phyloP scores from a whole-genome alignment of 2,113 vertebrate species.

The Uropsilus gracilis region DNA sequence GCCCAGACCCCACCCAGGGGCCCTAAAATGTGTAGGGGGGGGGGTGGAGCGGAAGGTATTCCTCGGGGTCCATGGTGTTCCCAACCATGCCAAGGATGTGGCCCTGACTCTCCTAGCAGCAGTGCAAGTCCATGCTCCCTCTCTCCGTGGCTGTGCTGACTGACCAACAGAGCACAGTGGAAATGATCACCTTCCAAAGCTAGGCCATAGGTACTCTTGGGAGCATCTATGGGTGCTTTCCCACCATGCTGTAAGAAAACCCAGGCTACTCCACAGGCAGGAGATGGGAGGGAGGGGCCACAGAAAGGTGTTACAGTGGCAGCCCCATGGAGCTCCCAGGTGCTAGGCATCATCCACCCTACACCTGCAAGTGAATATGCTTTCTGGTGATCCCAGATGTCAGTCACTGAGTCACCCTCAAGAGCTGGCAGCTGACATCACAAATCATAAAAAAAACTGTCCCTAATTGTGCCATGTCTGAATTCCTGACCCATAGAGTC shows the following conservation, averaged over 20 bases:
- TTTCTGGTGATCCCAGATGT: not conserved
- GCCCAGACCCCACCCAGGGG: not conserved
- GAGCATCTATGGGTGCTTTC: no score
- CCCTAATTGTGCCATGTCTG: not conserved
- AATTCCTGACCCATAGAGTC: not conserved
- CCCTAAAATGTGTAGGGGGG: not conserved
- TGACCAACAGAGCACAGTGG: not conserved
- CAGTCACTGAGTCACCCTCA: not conserved
- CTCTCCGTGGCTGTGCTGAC: not conserved
- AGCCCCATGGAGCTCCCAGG: not conserved
- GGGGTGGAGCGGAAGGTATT: not conserved
- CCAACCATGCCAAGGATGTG: not conserved
- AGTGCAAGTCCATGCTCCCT: not conserved
- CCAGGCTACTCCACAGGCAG: not conserved
- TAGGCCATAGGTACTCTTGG: not conserved
- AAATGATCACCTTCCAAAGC: not conserved
- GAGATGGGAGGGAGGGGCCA: not conserved
- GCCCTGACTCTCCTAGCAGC: not conserved
- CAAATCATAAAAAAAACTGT: not conserved
- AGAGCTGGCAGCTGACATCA: not conserved
- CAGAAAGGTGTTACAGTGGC: no score
- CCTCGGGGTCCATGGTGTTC: not conserved
- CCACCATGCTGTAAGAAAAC: not conserved
- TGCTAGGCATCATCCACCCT: not conserved
- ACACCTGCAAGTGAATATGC: not conserved